Conservation (phyloP, 2,113 vertebrate species). For the Micronycteris hirsuta region DNA sequence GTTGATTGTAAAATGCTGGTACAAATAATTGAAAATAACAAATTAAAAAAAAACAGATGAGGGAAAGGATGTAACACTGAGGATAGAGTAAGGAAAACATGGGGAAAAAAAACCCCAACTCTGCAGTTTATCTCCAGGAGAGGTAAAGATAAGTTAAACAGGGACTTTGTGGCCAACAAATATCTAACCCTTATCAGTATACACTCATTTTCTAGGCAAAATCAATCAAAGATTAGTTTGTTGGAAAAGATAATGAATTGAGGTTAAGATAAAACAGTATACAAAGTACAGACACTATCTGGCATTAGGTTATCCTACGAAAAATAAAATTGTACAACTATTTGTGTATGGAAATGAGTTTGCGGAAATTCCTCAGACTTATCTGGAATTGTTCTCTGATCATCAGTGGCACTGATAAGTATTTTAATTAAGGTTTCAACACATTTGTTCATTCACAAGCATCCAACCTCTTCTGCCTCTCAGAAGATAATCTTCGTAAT, state of each 20-base stretch:
- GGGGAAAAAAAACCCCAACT: too few relatives aligned
- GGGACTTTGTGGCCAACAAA: not conserved
- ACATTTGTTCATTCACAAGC: not conserved
- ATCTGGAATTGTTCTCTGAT: not conserved
- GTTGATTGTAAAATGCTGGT: slow-evolving; percentile 44
- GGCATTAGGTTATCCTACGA: not conserved
- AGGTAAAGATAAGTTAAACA: not conserved
- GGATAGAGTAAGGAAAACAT: not conserved
- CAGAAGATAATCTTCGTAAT: not conserved
- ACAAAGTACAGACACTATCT: not conserved
- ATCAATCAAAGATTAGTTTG: not conserved
- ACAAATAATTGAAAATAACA: not conserved
- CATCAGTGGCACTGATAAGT: not conserved
- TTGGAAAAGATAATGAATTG: not conserved
- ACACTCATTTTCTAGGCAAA: not conserved
- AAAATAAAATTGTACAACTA: not conserved
- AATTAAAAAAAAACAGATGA: slow-evolving; percentile 4
- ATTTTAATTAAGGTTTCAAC: not conserved
- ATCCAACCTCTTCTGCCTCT: not conserved
- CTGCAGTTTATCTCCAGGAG: not conserved
- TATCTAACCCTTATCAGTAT: not conserved
- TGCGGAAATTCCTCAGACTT: not conserved
- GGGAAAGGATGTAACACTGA: not conserved
- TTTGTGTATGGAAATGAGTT: not conserved
- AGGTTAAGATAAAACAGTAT: not conserved